A percentile compares a stretch with the other conserved stretches of the same genome.
phyloP scores from a whole-genome alignment of 2,797 vertebrate species.

The Falco biarmicus region DNA sequence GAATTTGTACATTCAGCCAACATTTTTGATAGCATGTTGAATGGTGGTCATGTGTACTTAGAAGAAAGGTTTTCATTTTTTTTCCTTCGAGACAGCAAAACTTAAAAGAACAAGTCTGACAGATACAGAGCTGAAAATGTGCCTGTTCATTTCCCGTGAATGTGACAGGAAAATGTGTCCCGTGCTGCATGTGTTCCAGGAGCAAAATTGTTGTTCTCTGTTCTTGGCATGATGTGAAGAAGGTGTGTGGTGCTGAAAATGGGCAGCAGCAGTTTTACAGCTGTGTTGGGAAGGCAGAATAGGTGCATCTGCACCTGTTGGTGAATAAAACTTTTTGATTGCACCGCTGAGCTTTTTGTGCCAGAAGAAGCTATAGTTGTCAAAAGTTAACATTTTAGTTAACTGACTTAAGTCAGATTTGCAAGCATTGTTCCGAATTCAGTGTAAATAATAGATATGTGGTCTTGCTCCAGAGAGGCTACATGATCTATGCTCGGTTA shows the following conservation, averaged over 20 bases:
- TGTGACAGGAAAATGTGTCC: too few species aligned
- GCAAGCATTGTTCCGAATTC: background rate
- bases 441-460: background rate
- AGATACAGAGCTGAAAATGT: background rate
- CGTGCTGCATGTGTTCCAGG: rapidly evolving
- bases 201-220: background rate
- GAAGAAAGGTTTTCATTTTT: background rate
- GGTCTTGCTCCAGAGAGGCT: background rate
- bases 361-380: background rate
- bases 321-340: background rate
- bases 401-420: background rate
- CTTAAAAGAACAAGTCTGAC: background rate
- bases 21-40: background rate
- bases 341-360: background rate
- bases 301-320: background rate
- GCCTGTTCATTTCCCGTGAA: too few species aligned
- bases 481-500: rapidly evolving
- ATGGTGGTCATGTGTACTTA: rapidly evolving
- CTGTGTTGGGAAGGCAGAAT: rapidly evolving
- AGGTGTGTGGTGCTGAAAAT: background rate
- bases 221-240: background rate
- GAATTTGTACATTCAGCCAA: background rate
- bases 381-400: background rate
- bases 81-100: background rate
- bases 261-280: background rate